Evolutionary conservation across 2,888 invertebrate genomes (phyloP).

Genomic region (Sphaeridia pumilis): DNA sequence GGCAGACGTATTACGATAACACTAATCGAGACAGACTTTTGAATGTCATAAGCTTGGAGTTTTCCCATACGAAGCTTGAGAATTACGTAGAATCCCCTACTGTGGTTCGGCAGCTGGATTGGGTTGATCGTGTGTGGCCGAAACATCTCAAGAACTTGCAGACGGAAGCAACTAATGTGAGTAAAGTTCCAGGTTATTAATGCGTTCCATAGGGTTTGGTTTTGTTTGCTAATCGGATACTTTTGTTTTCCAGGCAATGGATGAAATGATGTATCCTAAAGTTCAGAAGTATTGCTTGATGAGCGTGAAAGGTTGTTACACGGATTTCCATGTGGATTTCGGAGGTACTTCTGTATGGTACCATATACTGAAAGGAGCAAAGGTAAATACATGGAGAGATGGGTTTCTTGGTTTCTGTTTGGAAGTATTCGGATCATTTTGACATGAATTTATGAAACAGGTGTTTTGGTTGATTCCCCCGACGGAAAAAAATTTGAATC

Average conservation of each 20-base stretch:
- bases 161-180: conserved; percentile 80
- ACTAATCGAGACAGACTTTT: conserved; percentile 68
- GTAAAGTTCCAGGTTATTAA: no score
- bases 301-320: conserved; percentile 95
- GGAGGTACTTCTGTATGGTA: conserved; percentile 99
- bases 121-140: conserved; percentile 98
- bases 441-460: no score
- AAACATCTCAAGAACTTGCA: conserved; percentile 86
- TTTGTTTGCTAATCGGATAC: no score
- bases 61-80: conserved; percentile 89
- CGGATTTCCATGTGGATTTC: conserved; percentile 97
- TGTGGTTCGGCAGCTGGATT: conserved; percentile 83
- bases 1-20: conserved; percentile 83
- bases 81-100: conserved; percentile 87
- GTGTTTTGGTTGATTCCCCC: conserved; percentile 68
- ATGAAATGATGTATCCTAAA: conserved; percentile 98
- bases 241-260: conserved; percentile 49
- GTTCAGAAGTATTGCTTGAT: conserved; percentile 93
- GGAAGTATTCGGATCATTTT: no score
- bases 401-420: no score
- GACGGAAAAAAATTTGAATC: conserved; percentile 77
- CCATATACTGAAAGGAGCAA: conserved; percentile 77
- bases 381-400: no score
- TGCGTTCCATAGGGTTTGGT: no score
- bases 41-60: conserved; percentile 95